A percentile compares a stretch with the other conserved stretches of the same genome.
These are phyloP conservation scores for Patella ulyssiponensis DNA, from an alignment of 2,888 invertebrate genomes.

Conservation along the genomic window DNA sequence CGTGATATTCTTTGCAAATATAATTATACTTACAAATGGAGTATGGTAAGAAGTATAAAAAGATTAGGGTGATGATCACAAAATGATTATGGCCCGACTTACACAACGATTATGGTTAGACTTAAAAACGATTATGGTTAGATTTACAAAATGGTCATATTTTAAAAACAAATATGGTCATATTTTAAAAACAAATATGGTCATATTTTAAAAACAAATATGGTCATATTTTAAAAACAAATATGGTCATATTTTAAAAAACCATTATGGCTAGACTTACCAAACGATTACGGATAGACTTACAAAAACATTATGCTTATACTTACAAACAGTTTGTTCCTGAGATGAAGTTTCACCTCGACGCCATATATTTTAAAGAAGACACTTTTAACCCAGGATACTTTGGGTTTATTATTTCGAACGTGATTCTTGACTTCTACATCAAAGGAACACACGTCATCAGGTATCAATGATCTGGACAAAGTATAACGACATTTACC, in stretches of 20 bases:
- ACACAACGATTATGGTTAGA: too few species aligned
- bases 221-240: not conserved
- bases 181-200: conserved; percentile 13
- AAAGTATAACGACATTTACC: conserved; percentile 66
- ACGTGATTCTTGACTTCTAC: conserved; percentile 48
- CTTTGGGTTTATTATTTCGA: conserved; percentile 39
- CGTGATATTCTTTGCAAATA: too few species aligned
- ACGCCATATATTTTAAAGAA: conserved; percentile 40
- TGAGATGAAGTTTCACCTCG: conserved; percentile 30
- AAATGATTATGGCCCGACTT: too few species aligned
- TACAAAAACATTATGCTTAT: not conserved
- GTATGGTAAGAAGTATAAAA: too few species aligned
- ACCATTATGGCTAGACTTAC: too few species aligned
- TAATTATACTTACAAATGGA: too few species aligned
- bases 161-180: conserved; percentile 14
- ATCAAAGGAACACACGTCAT: conserved; percentile 38
- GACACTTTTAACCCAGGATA: conserved; percentile 43
- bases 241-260: not conserved
- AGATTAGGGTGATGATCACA: too few species aligned
- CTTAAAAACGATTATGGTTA: too few species aligned
- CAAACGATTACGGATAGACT: too few species aligned
- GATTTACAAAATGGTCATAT: not conserved
- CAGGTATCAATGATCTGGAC: conserved; percentile 43
- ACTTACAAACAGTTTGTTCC: conserved; percentile 41
- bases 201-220: too few species aligned